Base-by-base conservation (phyloP, 2,113 vertebrate species). In the Pluvialis apricaria region DNA sequence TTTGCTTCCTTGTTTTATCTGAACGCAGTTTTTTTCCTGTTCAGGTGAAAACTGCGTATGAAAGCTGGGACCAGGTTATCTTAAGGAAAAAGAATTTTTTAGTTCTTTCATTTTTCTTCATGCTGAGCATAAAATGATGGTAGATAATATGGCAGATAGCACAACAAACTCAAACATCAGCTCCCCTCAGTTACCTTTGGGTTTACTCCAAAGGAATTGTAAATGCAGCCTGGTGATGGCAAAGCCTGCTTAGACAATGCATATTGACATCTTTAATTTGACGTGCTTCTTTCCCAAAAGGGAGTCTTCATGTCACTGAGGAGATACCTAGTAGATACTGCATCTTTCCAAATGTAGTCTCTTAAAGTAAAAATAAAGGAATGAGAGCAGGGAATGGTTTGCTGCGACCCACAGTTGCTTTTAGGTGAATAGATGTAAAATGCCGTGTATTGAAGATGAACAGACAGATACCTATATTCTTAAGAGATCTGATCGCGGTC, bases 1-100 rank as follows among this genome's bases (percentile, higher is more conserved):
- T 81, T 95, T 61, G 85, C 58, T 96, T 96, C 92, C 80, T 90
- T 68, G 40, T 90, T 97, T 92, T 95, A 69, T 78, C 91, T 94
- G 65, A 92, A 91, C 0, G 0, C 22, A 86, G 22, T 80, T 86
- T 76, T 68, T 88, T 95, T 28, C 82, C 64, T 60, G 2, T 93
- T 96, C 88, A 86, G 15, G 26, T 93, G 45, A 94, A 94, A 96
- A 86, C 47, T 79, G 25, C 45, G 5, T 49, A 4, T 81, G 65
- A 92, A 94, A 93, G 45, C 61, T 92, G 61, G 55, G 84, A 77
- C 64, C 77, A n/a, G 22, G 75, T 86, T 96, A 83, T 90, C 86
- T 97, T 96, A 94, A 96, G 94, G 81, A 96, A 95, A 52, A 92
- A 84, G 6, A 5, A 65, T 73, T 71, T 5, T 62, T 6, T 13